Evolutionary conservation across 2,797 vertebrate species (phyloP).

Genomic region (Scomberomorus guttatus): DNA sequence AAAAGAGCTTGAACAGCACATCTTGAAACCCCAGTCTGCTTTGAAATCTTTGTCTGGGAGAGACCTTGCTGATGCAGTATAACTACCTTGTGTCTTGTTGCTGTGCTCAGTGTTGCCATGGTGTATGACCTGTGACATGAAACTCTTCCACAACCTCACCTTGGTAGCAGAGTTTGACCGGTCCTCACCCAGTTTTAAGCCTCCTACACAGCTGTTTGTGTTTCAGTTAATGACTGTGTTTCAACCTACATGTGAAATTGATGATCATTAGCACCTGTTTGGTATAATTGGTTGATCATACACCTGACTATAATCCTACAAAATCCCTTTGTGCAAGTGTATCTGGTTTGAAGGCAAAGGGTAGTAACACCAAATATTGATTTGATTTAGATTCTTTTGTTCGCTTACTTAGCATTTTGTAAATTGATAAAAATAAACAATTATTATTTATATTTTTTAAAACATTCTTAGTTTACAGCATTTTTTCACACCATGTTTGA

Average conservation of each 20-base stretch:
- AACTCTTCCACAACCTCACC: slow-evolving; percentile 17
- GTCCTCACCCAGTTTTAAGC: no score
- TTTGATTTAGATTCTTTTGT: slow-evolving; percentile 51
- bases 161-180: slow-evolving; percentile 8
- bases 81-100: not conserved
- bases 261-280: no score
- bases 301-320: not conserved
- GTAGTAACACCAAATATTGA: slow-evolving; percentile 56
- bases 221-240: not conserved
- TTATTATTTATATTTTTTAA: not conserved
- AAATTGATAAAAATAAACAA: not conserved
- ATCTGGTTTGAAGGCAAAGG: slow-evolving; percentile 56
- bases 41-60: slow-evolving; percentile 3
- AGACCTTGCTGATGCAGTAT: slow-evolving; percentile 1
- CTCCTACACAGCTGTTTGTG: no score
- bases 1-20: slow-evolving; percentile 53
- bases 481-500: not conserved
- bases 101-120: slow-evolving; percentile 7
- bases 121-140: not conserved
- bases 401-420: not conserved
- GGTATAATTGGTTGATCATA: no score
- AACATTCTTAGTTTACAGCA: not conserved
- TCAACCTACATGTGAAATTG: not conserved
- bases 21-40: slow-evolving; percentile 10
- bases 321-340: not conserved